Conservation (phyloP, 1,140 invertebrate species). For the Neodiprion pinetum region DNA sequence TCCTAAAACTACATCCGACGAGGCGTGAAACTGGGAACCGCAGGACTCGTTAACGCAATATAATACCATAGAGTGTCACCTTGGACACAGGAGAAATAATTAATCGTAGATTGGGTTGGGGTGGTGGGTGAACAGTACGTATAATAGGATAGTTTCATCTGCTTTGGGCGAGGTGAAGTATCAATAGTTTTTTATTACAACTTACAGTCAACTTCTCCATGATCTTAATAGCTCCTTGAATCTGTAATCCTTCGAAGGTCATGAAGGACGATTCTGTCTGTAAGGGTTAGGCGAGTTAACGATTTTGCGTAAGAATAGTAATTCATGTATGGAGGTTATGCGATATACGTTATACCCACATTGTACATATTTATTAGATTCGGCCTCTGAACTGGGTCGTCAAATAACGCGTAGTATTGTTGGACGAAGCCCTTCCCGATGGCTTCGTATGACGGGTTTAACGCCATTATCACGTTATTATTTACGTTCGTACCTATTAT, state of each 20-base stretch:
- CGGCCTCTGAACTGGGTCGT: conserved; percentile 81
- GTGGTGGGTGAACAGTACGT: too few relatives aligned
- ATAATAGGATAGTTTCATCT: too few relatives aligned
- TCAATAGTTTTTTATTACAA: conserved; percentile 30
- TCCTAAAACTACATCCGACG: too few relatives aligned
- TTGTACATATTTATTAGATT: conserved; percentile 90
- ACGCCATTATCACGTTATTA: conserved; percentile 67
- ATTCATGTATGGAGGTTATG: conserved; percentile 12
- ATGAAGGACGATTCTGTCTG: conserved; percentile 91
- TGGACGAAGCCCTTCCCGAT: conserved; percentile 93
- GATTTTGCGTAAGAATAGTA: conserved; percentile 31
- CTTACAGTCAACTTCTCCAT: conserved; percentile 93
- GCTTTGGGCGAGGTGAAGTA: too few relatives aligned
- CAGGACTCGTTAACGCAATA: too few relatives aligned
- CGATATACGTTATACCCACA: conserved; percentile 69
- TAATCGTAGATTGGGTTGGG: too few relatives aligned
- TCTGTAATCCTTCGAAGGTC: conserved; percentile 93
- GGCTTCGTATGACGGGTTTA: conserved; percentile 89
- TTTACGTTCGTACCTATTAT: conserved; percentile 29
- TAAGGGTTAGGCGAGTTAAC: conserved; percentile 46
- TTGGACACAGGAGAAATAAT: too few relatives aligned
- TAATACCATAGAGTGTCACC: too few relatives aligned
- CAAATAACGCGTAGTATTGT: conserved; percentile 91
- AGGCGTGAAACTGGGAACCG: too few relatives aligned
- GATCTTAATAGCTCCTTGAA: conserved; percentile 90